Conservation (phyloP, 2,797 vertebrate genomes). For the Thunnus albacares region DNA sequence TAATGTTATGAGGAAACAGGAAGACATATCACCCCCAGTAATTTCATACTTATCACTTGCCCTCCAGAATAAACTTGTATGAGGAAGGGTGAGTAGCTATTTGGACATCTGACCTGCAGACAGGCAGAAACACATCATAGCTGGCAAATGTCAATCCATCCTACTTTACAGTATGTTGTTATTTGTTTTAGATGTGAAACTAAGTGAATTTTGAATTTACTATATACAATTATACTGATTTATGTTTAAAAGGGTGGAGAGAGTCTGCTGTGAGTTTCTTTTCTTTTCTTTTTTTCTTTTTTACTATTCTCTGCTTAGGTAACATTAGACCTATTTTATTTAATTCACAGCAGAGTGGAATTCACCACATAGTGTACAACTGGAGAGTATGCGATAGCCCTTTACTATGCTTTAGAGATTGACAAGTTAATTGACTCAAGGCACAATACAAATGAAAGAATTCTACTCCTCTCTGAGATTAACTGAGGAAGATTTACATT, state of each 20-base stretch:
- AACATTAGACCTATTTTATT: constrained; percentile 11
- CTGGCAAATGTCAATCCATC: not conserved
- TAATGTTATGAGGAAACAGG: constrained; percentile 25
- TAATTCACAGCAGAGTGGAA: not conserved
- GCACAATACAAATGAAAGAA: constrained; percentile 18
- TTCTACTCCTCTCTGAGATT: constrained; percentile 14
- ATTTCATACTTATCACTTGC: constrained; percentile 19
- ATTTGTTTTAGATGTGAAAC: too few species aligned
- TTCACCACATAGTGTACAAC: not conserved
- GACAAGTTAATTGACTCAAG: constrained; percentile 32
- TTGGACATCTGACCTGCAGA: not conserved
- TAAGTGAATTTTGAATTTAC: too few species aligned
- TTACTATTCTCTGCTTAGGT: constrained; percentile 1
- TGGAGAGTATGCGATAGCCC: not conserved
- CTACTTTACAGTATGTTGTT: not conserved
- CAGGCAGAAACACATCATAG: not conserved
- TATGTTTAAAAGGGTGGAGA: too few species aligned
- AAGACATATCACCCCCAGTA: not conserved
- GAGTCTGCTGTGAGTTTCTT: not conserved
- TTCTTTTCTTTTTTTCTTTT: not conserved
- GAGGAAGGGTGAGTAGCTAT: not conserved
- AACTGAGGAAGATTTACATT: constrained; percentile 29
- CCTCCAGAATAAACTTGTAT: not conserved
- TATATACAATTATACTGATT: too few species aligned
- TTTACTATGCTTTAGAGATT: constrained; percentile 12